Conservation (phyloP, 1,140 invertebrate species). For the Carposina sasakii region DNA sequence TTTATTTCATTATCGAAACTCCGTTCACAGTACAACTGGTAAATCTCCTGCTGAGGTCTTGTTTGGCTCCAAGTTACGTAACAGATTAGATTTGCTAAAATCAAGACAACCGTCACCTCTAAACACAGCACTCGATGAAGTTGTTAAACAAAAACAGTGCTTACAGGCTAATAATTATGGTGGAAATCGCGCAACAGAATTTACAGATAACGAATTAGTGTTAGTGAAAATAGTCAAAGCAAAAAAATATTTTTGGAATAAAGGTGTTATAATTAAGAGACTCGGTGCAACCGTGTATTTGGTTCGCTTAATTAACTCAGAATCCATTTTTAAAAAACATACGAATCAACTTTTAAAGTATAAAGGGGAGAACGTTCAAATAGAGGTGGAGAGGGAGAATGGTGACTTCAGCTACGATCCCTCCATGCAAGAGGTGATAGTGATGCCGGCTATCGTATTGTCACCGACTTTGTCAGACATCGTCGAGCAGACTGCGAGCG, state of each 20-base stretch:
- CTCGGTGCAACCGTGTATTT: background rate
- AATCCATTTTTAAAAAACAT: background rate
- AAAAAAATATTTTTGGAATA: background rate
- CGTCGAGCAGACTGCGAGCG: too few species aligned
- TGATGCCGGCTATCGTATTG: too few species aligned
- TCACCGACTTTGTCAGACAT: too few species aligned
- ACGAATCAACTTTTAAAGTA: background rate
- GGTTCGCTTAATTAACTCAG: background rate
- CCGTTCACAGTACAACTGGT: background rate
- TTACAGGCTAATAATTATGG: background rate
- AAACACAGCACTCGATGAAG: background rate
- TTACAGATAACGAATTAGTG: background rate
- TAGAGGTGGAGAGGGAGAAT: too few species aligned
- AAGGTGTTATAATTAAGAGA: background rate
- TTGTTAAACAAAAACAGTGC: background rate
- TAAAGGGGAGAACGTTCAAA: background rate
- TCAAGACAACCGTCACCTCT: background rate
- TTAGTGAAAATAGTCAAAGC: background rate
- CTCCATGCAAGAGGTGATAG: too few species aligned
- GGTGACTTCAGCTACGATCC: too few species aligned
- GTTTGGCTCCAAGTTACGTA: background rate
- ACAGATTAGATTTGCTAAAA: background rate
- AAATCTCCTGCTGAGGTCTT: slow-evolving; percentile 3
- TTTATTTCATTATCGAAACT: background rate
- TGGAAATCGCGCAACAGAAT: background rate